phyloP scores from a whole-genome alignment of 2,113 vertebrate species.

The Bufo gargarizans region DNA sequence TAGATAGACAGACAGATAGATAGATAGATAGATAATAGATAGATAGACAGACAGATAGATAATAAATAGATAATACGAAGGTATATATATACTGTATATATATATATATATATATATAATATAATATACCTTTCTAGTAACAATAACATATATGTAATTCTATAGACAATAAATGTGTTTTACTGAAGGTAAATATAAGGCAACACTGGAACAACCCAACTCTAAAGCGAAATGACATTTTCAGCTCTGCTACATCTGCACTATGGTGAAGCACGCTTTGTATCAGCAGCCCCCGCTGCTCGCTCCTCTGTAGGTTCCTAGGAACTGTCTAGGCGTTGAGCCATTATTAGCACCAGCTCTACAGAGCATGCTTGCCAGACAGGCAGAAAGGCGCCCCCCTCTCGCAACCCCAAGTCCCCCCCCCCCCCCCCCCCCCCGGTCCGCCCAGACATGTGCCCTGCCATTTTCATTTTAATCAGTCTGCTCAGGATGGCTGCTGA shows the following conservation, averaged over 20 bases:
- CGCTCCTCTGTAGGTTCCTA: slow-evolving; percentile 18
- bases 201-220: not conserved
- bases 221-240: not conserved
- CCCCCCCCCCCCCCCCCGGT: slow-evolving; percentile 73
- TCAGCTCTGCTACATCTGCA: not conserved
- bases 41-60: too few species aligned
- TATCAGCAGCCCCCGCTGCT: not conserved
- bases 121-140: too few species aligned
- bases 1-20: too few species aligned
- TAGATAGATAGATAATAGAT: too few species aligned
- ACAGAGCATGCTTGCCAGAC: slow-evolving; percentile 88
- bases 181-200: not conserved
- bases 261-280: not conserved
- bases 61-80: too few species aligned
- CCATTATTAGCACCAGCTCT: slow-evolving; percentile 90
- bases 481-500: slow-evolving; percentile 84
- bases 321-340: slow-evolving; percentile 63
- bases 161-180: too few species aligned
- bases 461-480: slow-evolving; percentile 85
- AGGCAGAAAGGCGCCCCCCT: slow-evolving; percentile 71
- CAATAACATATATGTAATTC: too few species aligned
- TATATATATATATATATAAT: not conserved
- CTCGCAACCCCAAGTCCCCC: too few species aligned
- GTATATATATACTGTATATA: not conserved
- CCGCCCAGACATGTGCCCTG: slow-evolving; percentile 84